These are phyloP conservation scores for Jacana jacana DNA, from an alignment of 2,113 vertebrate genomes.

Conservation along the genomic window DNA sequence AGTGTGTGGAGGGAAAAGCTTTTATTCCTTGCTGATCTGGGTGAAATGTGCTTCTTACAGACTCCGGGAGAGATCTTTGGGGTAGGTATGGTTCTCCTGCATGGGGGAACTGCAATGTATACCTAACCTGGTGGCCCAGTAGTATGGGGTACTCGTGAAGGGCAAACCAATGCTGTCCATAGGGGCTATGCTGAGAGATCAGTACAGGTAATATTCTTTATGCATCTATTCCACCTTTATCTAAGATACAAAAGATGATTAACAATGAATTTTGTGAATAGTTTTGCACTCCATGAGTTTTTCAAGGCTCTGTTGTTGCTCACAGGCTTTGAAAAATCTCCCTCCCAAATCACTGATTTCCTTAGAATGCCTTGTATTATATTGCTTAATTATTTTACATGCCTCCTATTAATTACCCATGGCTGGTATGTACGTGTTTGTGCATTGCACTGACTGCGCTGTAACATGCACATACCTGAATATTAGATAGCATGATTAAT, in stretches of 20 bases:
- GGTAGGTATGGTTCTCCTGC: neutral
- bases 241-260: neutral
- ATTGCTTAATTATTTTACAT: conserved; percentile 11
- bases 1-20: neutral
- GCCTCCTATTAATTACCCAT: neutral
- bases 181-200: neutral
- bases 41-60: neutral
- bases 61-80: neutral
- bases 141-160: neutral
- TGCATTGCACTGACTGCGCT: neutral
- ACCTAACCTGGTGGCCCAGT: neutral
- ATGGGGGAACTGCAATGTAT: neutral
- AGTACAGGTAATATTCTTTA: neutral
- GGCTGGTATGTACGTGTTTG: neutral
- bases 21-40: neutral
- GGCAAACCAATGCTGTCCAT: neutral
- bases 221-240: neutral
- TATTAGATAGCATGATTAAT: neutral
- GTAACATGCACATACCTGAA: neutral
- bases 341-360: neutral
- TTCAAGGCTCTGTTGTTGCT: neutral
- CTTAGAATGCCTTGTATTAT: neutral
- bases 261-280: neutral
- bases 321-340: neutral
- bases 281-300: neutral